Conservation (phyloP, 2,888 invertebrate genomes). For the Lasioglossum morio region DNA sequence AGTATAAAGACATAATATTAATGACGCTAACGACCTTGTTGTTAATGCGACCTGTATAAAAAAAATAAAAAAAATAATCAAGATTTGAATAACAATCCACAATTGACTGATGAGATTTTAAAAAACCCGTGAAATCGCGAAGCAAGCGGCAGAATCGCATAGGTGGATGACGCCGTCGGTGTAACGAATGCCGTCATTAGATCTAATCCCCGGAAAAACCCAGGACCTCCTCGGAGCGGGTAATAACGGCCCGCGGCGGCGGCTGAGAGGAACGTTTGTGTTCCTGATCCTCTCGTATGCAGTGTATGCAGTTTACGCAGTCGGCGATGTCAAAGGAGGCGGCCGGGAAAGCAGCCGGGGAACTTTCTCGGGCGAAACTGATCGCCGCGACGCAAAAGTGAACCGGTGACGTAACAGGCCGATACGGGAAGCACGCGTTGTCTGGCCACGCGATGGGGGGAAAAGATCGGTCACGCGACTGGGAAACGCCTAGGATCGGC, state of each 20-base stretch:
- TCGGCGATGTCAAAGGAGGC: conserved; percentile 51
- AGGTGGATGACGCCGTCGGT: neutral
- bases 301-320: neutral
- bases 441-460: conserved; percentile 29
- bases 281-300: neutral
- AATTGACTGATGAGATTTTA: too few relatives aligned
- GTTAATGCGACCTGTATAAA: too few relatives aligned
- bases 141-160: neutral
- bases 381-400: conserved; percentile 44
- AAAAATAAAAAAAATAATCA: too few relatives aligned
- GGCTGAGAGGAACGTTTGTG: neutral
- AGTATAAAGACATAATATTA: too few relatives aligned
- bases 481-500: conserved; percentile 65
- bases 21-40: too few relatives aligned
- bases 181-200: conserved; percentile 14
- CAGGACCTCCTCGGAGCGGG: neutral
- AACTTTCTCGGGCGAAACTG: conserved; percentile 52
- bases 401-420: conserved; percentile 58
- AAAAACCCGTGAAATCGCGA: neutral
- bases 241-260: neutral
- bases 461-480: conserved; percentile 64
- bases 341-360: conserved; percentile 41
- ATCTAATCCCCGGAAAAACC: neutral
- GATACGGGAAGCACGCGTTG: conserved; percentile 54
- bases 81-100: too few relatives aligned